These are phyloP conservation scores for Stenodera caucasica DNA, from an alignment of 2,888 invertebrate species.

Conservation along the genomic window DNA sequence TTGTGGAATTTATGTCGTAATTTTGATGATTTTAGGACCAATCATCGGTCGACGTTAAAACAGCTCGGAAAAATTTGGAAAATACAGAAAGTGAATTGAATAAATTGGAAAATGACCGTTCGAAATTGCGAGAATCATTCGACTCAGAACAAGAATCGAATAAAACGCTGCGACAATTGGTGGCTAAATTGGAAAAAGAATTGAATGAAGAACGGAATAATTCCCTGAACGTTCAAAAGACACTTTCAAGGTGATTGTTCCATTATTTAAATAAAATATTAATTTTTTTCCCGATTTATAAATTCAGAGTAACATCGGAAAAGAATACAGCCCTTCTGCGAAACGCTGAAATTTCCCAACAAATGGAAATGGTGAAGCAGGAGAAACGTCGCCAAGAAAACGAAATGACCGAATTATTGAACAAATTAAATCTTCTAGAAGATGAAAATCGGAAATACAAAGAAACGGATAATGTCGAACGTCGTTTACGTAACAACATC, in stretches of 20 bases:
- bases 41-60: constrained; percentile 47
- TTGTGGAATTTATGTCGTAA: constrained; percentile 10
- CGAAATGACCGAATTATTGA: constrained; percentile 65
- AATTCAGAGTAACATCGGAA: constrained; percentile 68
- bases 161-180: constrained; percentile 57
- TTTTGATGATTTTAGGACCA: constrained; percentile 19
- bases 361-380: constrained; percentile 74
- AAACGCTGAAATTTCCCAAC: constrained; percentile 82
- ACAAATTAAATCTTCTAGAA: constrained; percentile 62
- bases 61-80: constrained; percentile 52
- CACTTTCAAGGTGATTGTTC: constrained; percentile 49
- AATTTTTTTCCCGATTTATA: too few species aligned
- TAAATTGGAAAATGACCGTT: constrained; percentile 58
- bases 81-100: constrained; percentile 56
- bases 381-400: constrained; percentile 70
- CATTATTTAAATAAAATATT: too few species aligned
- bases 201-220: constrained; percentile 61
- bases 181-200: constrained; percentile 58
- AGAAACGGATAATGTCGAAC: constrained; percentile 56
- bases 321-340: constrained; percentile 74
- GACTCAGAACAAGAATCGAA: constrained; percentile 62
- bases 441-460: constrained; percentile 52
- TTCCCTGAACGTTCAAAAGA: constrained; percentile 54
- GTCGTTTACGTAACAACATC: constrained; percentile 58
- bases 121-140: constrained; percentile 57